phyloP scores from a whole-genome alignment of 2,888 invertebrate species.

The Cephus runcator region DNA sequence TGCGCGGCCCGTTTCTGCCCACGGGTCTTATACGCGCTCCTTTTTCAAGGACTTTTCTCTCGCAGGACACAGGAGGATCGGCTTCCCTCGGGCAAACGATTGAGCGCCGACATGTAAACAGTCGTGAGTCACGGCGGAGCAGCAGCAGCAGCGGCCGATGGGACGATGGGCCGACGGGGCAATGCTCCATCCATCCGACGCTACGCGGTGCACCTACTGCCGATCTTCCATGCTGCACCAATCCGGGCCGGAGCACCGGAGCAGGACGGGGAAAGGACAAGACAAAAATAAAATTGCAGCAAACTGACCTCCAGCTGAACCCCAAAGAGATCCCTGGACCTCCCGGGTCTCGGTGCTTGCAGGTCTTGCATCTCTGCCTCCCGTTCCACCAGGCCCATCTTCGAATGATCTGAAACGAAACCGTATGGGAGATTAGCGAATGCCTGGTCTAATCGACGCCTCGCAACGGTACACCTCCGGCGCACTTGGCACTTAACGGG shows the following conservation, averaged over 20 bases:
- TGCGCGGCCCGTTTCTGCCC: slow-evolving; percentile 8
- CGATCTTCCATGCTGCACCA: background rate
- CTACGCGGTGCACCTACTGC: no score
- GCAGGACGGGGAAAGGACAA: background rate
- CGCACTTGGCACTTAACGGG: no score
- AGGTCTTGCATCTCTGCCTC: slow-evolving; percentile 57
- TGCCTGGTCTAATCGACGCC: no score
- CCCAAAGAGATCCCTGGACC: slow-evolving; percentile 72
- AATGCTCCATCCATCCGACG: no score
- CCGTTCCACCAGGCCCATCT: slow-evolving; percentile 60
- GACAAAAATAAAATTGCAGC: background rate
- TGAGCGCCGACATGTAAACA: background rate
- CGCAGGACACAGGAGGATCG: no score
- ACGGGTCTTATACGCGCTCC: slow-evolving; percentile 15
- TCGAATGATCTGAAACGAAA: slow-evolving; percentile 33
- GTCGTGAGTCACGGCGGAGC: background rate
- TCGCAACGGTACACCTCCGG: no score
- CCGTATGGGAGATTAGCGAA: no score
- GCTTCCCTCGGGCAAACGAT: no score
- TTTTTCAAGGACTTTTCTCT: no score
- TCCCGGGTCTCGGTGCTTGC: slow-evolving; percentile 63
- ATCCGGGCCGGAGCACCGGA: background rate
- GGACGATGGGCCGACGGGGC: no score
- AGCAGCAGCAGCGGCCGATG: no score
- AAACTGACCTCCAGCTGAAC: slow-evolving; percentile 71